These are phyloP conservation scores for Smutsia gigantea DNA, from an alignment of 2,797 vertebrate genomes.

Conservation along the genomic window DNA sequence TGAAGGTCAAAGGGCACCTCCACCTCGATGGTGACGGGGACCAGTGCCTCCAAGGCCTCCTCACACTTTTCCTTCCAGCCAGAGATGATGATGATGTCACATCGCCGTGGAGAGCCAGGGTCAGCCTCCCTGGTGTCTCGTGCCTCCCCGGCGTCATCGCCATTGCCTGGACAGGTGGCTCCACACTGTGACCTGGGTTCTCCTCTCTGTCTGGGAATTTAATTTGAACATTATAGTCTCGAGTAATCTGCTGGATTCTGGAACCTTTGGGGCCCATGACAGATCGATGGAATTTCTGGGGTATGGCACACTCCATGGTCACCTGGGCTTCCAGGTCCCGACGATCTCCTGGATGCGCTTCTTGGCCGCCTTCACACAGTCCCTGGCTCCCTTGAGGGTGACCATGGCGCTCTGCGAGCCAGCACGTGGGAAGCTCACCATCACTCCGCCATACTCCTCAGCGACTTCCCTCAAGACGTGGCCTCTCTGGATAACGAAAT, in stretches of 20 bases:
- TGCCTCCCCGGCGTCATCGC: slow-evolving; percentile 92
- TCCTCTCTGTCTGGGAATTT: slow-evolving; percentile 99
- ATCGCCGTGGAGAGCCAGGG: slow-evolving; percentile 94
- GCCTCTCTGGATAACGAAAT: slow-evolving; percentile 96
- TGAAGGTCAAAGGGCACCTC: slow-evolving; percentile 99
- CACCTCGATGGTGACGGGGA: slow-evolving; percentile 96
- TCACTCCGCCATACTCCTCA: slow-evolving; percentile 97
- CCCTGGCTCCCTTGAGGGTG: slow-evolving; percentile 98
- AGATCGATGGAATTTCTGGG: slow-evolving; percentile 97
- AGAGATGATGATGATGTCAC: slow-evolving; percentile 96
- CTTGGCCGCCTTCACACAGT: slow-evolving; percentile 98
- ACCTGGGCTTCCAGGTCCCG: slow-evolving; percentile 98
- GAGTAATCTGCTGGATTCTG: slow-evolving; percentile 97
- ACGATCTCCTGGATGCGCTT: slow-evolving; percentile 97
- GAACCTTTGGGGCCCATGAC: slow-evolving; percentile 99
- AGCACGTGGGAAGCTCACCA: slow-evolving; percentile 98
- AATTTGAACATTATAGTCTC: slow-evolving; percentile 96
- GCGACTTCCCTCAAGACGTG: slow-evolving; percentile 97
- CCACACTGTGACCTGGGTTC: slow-evolving; percentile 88
- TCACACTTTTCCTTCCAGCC: slow-evolving; percentile 97
- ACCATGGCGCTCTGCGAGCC: slow-evolving; percentile 95
- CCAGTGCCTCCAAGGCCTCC: slow-evolving; percentile 96
- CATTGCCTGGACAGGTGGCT: slow-evolving; percentile 94
- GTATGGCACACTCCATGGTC: slow-evolving; percentile 95
- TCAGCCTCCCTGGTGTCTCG: slow-evolving; percentile 89